Conservation (phyloP, 2,113 vertebrate genomes). For the Cyanistes caeruleus region DNA sequence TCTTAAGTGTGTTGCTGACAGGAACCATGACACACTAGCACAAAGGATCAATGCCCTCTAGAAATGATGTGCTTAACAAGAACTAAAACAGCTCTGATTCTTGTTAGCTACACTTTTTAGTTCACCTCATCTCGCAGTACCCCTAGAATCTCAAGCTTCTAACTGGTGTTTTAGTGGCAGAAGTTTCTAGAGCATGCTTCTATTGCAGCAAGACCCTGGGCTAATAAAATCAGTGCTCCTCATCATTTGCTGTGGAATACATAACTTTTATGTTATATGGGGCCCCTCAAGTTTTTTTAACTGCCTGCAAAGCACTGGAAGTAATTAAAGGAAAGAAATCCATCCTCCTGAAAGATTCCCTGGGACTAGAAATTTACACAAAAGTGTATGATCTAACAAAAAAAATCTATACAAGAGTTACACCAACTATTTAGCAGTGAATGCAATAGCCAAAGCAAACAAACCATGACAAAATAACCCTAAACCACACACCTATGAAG, state of each 20-base stretch:
- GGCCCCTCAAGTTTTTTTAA: background rate
- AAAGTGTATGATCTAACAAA: background rate
- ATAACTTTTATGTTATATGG: background rate
- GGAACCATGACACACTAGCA: background rate
- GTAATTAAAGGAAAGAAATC: background rate
- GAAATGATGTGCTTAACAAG: background rate
- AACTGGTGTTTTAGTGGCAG: background rate
- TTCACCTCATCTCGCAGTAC: background rate
- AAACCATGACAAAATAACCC: accelerated
- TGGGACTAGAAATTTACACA: background rate
- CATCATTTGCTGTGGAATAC: background rate
- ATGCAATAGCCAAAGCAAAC: background rate
- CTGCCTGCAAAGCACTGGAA: background rate
- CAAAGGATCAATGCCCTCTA: background rate
- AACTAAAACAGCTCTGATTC: background rate
- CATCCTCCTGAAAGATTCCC: background rate
- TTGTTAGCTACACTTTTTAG: background rate
- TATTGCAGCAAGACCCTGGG: background rate
- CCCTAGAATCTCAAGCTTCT: background rate
- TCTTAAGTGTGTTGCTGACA: background rate
- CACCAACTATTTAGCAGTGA: background rate
- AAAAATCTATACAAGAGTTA: background rate
- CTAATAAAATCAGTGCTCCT: background rate
- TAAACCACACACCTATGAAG: background rate
- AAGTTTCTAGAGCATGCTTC: background rate